A percentile compares a stretch with the other conserved stretches of the same genome.
Conservation (phyloP, 2,797 vertebrate genomes). For the Molothrus ater region DNA sequence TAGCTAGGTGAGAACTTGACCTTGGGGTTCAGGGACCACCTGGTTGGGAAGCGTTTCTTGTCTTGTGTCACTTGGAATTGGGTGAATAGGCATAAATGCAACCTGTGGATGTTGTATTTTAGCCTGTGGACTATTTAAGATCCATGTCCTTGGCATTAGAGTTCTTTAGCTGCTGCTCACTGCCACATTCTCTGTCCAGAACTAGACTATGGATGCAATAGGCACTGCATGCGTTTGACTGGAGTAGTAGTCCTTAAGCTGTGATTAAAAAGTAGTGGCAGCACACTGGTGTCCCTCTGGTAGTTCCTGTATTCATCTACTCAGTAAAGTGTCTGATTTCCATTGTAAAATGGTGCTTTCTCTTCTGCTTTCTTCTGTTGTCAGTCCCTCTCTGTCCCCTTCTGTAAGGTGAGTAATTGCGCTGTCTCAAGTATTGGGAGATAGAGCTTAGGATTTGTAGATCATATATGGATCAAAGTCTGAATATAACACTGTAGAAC, state of each 20-base stretch:
- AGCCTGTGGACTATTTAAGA: background rate
- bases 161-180: background rate
- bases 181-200: background rate
- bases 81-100: background rate
- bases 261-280: background rate
- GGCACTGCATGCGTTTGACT: background rate
- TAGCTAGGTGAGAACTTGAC: conserved; percentile 85
- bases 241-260: background rate
- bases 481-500: background rate
- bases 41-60: background rate
- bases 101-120: background rate
- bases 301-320: background rate
- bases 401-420: background rate
- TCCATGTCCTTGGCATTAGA: background rate
- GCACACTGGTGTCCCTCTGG: background rate
- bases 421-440: background rate
- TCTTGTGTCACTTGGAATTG: background rate
- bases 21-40: background rate
- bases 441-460: background rate
- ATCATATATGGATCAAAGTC: background rate
- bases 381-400: conserved; percentile 7
- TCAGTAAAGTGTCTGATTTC: background rate
- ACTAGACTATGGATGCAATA: background rate
- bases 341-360: conserved; percentile 9
- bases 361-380: conserved; percentile 44